A percentile compares a stretch with the other conserved stretches of the same genome.
phyloP scores from a whole-genome alignment of 2,113 vertebrate genomes.

The Haemorhous mexicanus region DNA sequence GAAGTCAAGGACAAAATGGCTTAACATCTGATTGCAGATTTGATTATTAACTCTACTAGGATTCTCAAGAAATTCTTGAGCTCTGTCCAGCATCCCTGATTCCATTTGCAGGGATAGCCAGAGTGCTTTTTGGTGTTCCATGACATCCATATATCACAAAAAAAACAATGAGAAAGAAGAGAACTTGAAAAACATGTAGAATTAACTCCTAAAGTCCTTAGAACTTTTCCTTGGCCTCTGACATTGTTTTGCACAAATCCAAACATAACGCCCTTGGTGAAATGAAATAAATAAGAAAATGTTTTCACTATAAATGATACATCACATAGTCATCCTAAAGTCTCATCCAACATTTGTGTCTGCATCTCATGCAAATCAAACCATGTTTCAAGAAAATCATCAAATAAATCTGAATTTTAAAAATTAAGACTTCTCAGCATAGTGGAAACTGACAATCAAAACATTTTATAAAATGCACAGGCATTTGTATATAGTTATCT shows the following conservation, averaged over 20 bases:
- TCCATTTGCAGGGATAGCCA: not conserved
- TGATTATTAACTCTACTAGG: not conserved
- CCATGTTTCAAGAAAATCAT: not conserved
- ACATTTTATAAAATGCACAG: not conserved
- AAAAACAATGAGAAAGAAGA: not conserved
- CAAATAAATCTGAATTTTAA: not conserved
- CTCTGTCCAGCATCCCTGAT: not conserved
- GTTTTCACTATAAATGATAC: not conserved
- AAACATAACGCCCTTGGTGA: not conserved
- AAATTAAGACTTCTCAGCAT: not conserved
- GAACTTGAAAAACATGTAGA: not conserved
- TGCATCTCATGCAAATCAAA: not conserved
- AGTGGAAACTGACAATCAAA: not conserved
- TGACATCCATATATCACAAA: accelerated
- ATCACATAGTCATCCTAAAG: not conserved
- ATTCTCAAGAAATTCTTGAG: not conserved
- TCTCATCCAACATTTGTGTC: not conserved
- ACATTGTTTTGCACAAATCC: not conserved
- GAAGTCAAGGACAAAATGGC: not conserved
- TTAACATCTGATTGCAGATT: not conserved
- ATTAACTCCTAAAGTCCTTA: not conserved
- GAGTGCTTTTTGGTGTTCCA: not conserved
- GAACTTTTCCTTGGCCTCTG: not conserved
- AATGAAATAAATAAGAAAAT: not conserved
- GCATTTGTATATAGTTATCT: accelerated